Conservation (phyloP, 2,888 invertebrate species). For the Cheilosia vernalis region DNA sequence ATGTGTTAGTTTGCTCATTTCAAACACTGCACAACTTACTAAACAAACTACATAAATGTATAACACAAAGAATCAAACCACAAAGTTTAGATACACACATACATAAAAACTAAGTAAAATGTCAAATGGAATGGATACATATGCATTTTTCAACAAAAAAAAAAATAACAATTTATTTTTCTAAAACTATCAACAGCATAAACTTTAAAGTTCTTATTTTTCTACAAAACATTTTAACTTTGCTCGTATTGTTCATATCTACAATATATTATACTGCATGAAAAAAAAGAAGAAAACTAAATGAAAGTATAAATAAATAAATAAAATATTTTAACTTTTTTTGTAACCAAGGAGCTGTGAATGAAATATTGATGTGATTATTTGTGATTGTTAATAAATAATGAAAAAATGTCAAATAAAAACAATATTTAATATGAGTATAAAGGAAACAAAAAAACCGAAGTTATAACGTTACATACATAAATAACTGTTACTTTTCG, state of each 20-base stretch:
- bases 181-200: conserved; percentile 34
- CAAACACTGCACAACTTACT: conserved; percentile 37
- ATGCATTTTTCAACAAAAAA: conserved; percentile 26
- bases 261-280: conserved; percentile 34
- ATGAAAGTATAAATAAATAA: conserved; percentile 59
- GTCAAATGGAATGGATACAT: conserved; percentile 30
- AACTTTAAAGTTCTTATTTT: neutral
- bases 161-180: neutral
- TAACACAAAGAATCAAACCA: conserved; percentile 63
- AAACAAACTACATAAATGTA: conserved; percentile 33
- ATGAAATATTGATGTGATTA: conserved; percentile 83
- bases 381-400: conserved; percentile 82
- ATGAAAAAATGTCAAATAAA: conserved; percentile 62
- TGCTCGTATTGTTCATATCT: conserved; percentile 36
- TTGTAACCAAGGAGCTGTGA: conserved; percentile 84
- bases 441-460: conserved; percentile 31
- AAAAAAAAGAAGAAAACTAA: conserved; percentile 55
- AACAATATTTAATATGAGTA: conserved; percentile 36
- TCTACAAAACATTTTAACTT: conserved; percentile 25
- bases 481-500: conserved; percentile 49
- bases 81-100: conserved; percentile 39
- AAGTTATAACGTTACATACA: conserved; percentile 46
- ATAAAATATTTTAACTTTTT: conserved; percentile 73
- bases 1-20: neutral
- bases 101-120: neutral